Evolutionary conservation across 2,888 invertebrate genomes (phyloP).

Genomic region (Dasypolia templi): DNA sequence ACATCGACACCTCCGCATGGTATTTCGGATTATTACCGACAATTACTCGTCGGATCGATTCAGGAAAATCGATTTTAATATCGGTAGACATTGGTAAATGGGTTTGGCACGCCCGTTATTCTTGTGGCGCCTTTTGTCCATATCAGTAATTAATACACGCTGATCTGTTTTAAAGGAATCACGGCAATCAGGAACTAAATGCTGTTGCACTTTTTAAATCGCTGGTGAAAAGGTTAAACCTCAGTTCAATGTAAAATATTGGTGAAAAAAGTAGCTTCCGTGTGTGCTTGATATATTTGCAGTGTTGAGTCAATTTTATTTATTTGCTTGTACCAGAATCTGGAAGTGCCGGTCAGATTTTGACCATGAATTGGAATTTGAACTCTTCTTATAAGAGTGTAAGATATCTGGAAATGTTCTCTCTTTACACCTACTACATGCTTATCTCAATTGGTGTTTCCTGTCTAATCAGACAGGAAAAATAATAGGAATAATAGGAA

Average conservation of each 20-base stretch:
- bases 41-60: constrained; percentile 83
- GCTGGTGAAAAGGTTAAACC: constrained; percentile 51
- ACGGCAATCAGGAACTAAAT: constrained; percentile 55
- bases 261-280: constrained; percentile 53
- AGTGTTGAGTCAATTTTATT: not conserved
- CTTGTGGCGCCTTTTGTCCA: constrained; percentile 65
- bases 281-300: constrained; percentile 28
- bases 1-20: constrained; percentile 83
- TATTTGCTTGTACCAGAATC: not conserved
- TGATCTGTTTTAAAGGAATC: constrained; percentile 63
- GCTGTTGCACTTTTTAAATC: constrained; percentile 43
- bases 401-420: not conserved
- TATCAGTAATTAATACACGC: constrained; percentile 65
- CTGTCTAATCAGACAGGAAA: too few species aligned
- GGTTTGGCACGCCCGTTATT: constrained; percentile 66
- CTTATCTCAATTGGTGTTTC: not conserved
- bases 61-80: constrained; percentile 74
- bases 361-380: not conserved
- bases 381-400: not conserved
- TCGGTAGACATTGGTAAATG: constrained; percentile 69
- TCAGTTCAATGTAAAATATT: constrained; percentile 49
- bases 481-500: too few species aligned
- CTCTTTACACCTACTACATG: not conserved
- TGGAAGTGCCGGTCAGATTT: constrained; percentile 2
- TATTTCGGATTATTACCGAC: constrained; percentile 81